Evolutionary conservation across 1,140 invertebrate species (phyloP).

Genomic region (Watersipora subatra): DNA sequence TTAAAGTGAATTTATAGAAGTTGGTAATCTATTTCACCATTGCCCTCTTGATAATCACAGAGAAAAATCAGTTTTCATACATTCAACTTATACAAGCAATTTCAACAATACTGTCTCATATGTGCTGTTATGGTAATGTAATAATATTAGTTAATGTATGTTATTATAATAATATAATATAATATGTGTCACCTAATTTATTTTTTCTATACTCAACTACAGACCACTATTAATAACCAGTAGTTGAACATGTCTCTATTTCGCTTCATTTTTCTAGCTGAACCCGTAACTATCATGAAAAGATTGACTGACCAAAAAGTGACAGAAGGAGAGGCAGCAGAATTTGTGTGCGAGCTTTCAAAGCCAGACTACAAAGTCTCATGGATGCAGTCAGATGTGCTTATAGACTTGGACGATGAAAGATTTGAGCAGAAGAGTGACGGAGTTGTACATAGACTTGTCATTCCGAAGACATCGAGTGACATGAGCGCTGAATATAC

Average conservation of each 20-base stretch:
- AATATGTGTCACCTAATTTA: too few species aligned
- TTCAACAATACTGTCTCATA: too few species aligned
- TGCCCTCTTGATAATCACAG: too few species aligned
- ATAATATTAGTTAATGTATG: too few species aligned
- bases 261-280: conserved; percentile 1
- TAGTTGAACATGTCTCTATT: not conserved
- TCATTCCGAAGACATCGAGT: not conserved
- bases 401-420: not conserved
- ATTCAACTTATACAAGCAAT: too few species aligned
- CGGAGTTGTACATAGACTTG: not conserved
- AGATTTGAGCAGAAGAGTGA: not conserved
- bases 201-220: too few species aligned
- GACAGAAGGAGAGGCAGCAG: conserved; percentile 15
- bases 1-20: too few species aligned
- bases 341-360: conserved; percentile 19
- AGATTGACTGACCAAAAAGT: conserved; percentile 16
- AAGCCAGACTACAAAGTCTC: conserved; percentile 13
- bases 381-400: not conserved
- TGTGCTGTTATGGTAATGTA: too few species aligned
- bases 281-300: conserved; percentile 12
- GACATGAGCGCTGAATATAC: not conserved
- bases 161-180: too few species aligned
- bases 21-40: too few species aligned
- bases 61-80: too few species aligned
- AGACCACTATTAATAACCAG: too few species aligned